phyloP scores from a whole-genome alignment of 2,113 vertebrate genomes.

The Saguinus midas region DNA sequence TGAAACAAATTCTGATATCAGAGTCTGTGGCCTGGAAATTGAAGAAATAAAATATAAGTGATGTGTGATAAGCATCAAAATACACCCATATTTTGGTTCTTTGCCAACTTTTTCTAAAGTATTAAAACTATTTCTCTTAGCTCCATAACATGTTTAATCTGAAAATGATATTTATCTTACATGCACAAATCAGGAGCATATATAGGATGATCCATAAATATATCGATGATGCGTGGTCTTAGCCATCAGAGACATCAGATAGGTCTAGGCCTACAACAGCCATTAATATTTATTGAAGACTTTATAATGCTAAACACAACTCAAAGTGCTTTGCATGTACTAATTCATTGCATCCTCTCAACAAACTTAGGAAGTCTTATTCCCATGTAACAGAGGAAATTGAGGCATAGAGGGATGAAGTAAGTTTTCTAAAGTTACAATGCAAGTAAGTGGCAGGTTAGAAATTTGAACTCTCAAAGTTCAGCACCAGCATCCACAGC shows the following conservation, averaged over 20 bases:
- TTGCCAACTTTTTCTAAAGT: slow-evolving; percentile 26
- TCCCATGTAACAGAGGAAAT: not conserved
- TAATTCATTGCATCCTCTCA: not conserved
- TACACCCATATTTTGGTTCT: not conserved
- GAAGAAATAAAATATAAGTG: slow-evolving; percentile 38
- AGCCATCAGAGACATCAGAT: not conserved
- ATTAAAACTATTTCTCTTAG: not conserved
- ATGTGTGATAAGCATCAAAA: not conserved
- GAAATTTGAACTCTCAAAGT: not conserved
- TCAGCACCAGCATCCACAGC: not conserved
- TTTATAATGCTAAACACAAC: not conserved
- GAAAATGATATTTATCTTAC: not conserved
- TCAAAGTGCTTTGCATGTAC: not conserved
- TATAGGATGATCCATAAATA: not conserved
- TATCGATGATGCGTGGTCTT: not conserved
- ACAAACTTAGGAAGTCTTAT: not conserved
- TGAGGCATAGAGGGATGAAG: not conserved
- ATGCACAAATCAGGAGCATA: not conserved
- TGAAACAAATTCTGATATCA: slow-evolving; percentile 66
- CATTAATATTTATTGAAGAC: not conserved
- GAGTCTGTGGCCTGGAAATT: slow-evolving; percentile 11
- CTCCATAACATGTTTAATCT: not conserved
- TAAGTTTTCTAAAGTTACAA: not conserved
- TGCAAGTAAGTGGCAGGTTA: not conserved
- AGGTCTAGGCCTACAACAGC: not conserved